Percentiles rank a stretch among this genome's conserved stretches.
These are phyloP conservation scores for Sipha flava DNA, from an alignment of 1,140 invertebrate genomes.

Conservation along the genomic window DNA sequence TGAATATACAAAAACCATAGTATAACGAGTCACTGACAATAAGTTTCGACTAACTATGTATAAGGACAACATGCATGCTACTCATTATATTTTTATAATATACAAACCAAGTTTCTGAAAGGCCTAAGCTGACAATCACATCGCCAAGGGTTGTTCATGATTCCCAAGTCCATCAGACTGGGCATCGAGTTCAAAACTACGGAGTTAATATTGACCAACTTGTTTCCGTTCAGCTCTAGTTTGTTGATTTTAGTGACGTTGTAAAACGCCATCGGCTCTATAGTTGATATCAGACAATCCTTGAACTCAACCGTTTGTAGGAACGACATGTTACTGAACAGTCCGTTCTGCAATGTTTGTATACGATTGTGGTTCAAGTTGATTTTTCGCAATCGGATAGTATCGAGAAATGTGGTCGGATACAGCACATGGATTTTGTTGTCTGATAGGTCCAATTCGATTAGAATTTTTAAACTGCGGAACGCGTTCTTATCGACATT, in stretches of 20 bases:
- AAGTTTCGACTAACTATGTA: too few relatives aligned
- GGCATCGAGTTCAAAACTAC: conserved; percentile 48
- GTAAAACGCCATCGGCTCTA: conserved; percentile 64
- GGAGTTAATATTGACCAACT: conserved; percentile 50
- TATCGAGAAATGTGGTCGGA: conserved; percentile 58
- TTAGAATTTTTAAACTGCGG: conserved; percentile 65
- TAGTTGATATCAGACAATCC: conserved; percentile 58
- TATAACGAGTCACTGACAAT: too few relatives aligned
- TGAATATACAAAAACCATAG: too few relatives aligned
- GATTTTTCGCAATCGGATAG: conserved; percentile 58
- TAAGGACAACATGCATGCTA: too few relatives aligned
- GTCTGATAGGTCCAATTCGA: conserved; percentile 73
- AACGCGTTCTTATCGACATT: conserved; percentile 65
- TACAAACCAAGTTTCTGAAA: conserved; percentile 59
- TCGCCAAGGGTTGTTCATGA: conserved; percentile 76
- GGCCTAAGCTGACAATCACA: conserved; percentile 75
- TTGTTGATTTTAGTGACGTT: conserved; percentile 57
- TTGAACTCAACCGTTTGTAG: conserved; percentile 68
- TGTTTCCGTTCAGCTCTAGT: conserved; percentile 63
- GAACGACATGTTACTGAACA: conserved; percentile 64
- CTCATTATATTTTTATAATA: not conserved
- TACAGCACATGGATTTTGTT: conserved; percentile 49
- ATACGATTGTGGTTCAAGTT: conserved; percentile 65
- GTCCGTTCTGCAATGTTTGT: conserved; percentile 57
- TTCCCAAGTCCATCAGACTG: conserved; percentile 53